Conservation (phyloP, 2,888 invertebrate genomes). For the Agrotis clavis region DNA sequence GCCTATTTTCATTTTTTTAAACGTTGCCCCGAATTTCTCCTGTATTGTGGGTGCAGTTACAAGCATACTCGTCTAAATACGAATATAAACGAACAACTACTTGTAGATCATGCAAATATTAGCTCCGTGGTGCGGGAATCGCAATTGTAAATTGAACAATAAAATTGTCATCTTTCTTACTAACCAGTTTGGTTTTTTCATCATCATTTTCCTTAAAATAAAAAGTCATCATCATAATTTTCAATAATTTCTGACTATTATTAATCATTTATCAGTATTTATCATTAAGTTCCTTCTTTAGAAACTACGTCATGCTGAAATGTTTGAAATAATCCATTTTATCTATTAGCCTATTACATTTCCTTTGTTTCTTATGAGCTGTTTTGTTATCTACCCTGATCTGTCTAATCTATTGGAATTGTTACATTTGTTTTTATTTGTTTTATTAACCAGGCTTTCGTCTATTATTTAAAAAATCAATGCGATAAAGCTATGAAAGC, state of each 20-base stretch:
- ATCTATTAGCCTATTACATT: slow-evolving; percentile 10
- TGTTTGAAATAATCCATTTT: slow-evolving; percentile 24
- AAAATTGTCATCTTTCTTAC: no score
- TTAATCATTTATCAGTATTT: not conserved
- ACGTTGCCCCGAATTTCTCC: no score
- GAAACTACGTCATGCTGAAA: not conserved
- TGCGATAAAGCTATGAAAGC: not conserved
- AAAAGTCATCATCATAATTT: not conserved
- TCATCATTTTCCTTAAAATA: no score
- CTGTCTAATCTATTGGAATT: slow-evolving; percentile 9
- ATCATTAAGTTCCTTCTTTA: slow-evolving; percentile 1
- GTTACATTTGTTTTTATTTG: not conserved
- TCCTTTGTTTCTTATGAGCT: not conserved
- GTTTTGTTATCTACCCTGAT: slow-evolving; percentile 17
- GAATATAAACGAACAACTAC: no score
- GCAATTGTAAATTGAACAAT: no score
- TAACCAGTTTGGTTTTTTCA: no score
- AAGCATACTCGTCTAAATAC: no score
- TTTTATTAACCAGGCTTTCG: not conserved
- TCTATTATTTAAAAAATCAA: slow-evolving; percentile 1
- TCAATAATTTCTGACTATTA: not conserved
- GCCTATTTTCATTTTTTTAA: no score
- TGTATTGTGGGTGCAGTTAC: no score
- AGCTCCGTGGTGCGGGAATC: no score
- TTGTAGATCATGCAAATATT: no score